Evolutionary conservation across 2,113 vertebrate genomes (phyloP), one percentile per base, ranked within the genome.

Genomic region (Anseranas semipalmata): DNA sequence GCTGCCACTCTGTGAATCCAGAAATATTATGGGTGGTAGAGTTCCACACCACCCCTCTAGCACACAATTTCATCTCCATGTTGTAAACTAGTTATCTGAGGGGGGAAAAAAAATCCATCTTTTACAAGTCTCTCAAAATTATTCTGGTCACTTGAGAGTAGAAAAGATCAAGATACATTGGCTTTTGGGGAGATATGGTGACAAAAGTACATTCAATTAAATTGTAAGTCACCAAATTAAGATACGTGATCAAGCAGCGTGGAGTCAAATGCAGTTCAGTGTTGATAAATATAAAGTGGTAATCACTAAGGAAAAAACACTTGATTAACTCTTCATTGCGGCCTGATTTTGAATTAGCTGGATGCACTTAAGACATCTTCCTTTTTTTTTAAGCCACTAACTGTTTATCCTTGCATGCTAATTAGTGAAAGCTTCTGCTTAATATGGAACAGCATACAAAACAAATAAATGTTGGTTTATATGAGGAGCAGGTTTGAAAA

Each of bases 241-340:
- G 68, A 80, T 84, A 60, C 0, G 0, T 84, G 52, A 74, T 94
- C 63, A 84, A 81, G 48, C 35, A 81, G n/a, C 33, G 9, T 75
- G 56, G 60, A 93, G 73, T 88, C 55, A 90, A 83, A 74, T 74
- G 35, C 59, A 63, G 46, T 86, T 88, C 68, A 75, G 3, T 92
- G 72, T 89, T 89, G 68, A 72, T 96, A 95, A 90, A 73, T 85
- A 76, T 55, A 32, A 91, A 89, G 12, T 58, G 27, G 15, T 83
- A 62, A 41, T 89, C 39, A 67, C 60, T 62, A 50, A 90, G 72
- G 71, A 71, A 74, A 79, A 88, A 91, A 2, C 19, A 77, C 63
- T 70, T 91, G 53, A 89, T 79, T 93, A 85, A 86, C 50, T 95
- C 55, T 28, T 94, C 33, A 55, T 88, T 88, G 65, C 83, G 89